A percentile compares a stretch with the other conserved stretches of the same genome.
Evolutionary conservation across 2,113 vertebrate genomes (phyloP).

Genomic region (Oryctolagus cuniculus): mOryCun1.1 NC_091439.1:51090501-51091000

Average conservation of each 20-base stretch:
- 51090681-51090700: not conserved
- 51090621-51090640: not conserved
- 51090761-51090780: not conserved
- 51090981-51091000: not conserved
- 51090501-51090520: not conserved
- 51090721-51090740: not conserved
- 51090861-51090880: not conserved
- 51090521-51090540: not conserved
- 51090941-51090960: constrained; percentile 68
- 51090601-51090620: not conserved
- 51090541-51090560: not conserved
- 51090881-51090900: constrained; percentile 17
- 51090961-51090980: constrained; percentile 70
- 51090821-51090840: not conserved
- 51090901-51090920: constrained; percentile 71
- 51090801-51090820: not conserved
- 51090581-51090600: not conserved
- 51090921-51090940: constrained; percentile 69
- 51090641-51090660: not conserved
- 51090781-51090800: not conserved
- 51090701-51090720: not conserved
- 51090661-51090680: not conserved
- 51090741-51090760: not conserved
- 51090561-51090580: not conserved
- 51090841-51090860: not conserved